phyloP scores from a whole-genome alignment of 2,797 vertebrate genomes.

The Emys orbicularis region DNA sequence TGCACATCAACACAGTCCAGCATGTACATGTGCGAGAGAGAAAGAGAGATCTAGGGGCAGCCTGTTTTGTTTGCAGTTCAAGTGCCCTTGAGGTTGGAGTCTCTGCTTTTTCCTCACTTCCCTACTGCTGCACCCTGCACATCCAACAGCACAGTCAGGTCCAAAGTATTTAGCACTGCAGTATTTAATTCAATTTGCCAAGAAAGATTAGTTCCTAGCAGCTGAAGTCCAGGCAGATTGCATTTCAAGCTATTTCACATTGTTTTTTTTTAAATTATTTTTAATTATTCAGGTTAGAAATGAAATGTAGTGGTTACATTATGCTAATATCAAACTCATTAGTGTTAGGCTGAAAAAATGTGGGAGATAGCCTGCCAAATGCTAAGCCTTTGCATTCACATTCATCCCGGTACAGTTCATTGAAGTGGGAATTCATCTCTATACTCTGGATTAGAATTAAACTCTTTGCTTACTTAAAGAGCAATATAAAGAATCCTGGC shows the following conservation, averaged over 20 bases:
- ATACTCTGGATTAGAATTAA: constrained; percentile 51
- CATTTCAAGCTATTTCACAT: constrained; percentile 41
- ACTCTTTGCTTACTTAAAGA: constrained; percentile 29
- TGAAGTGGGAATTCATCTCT: constrained; percentile 45
- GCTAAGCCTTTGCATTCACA: constrained; percentile 18
- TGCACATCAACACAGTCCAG: neutral
- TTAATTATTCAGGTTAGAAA: constrained; percentile 44
- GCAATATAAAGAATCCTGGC: neutral
- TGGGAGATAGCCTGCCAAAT: constrained; percentile 38
- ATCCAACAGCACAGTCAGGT: neutral
- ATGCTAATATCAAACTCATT: constrained; percentile 61
- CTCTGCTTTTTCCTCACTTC: rapidly evolving
- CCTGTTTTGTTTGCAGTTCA: constrained; percentile 13
- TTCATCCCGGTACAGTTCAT: constrained; percentile 45
- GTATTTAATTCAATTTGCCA: constrained; percentile 19
- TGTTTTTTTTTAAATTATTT: neutral
- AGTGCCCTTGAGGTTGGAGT: neutral
- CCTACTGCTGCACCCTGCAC: neutral
- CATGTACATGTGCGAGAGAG: neutral
- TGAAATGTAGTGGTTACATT: constrained; percentile 37
- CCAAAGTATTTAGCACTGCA: neutral
- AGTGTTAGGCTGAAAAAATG: constrained; percentile 36
- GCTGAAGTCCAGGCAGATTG: constrained; percentile 23
- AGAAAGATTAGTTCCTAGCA: constrained; percentile 16
- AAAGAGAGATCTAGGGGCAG: neutral